Evolutionary conservation across 2,888 invertebrate species (phyloP).

Genomic region (Carpatolechia fugitivella): DNA sequence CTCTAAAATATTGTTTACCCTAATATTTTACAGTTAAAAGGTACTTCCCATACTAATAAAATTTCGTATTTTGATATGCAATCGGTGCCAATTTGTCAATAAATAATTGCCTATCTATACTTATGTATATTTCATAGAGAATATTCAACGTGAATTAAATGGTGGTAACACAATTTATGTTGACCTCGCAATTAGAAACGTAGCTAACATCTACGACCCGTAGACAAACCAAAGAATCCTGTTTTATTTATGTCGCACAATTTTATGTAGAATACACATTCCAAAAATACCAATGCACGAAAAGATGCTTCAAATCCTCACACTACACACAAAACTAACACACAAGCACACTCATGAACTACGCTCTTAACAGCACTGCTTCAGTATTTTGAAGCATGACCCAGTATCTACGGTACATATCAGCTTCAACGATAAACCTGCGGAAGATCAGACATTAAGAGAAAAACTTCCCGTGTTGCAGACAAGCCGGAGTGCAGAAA

Average conservation of each 20-base stretch:
- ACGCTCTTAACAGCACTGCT: slow-evolving; percentile 72
- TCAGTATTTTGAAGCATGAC: slow-evolving; percentile 58
- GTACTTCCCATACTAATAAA: no score
- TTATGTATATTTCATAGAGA: no score
- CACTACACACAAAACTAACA: slow-evolving; percentile 53
- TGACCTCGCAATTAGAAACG: slow-evolving; percentile 9
- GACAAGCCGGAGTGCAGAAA: slow-evolving; percentile 96
- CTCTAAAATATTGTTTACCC: slow-evolving; percentile 19
- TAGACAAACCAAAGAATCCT: background rate
- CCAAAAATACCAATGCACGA: slow-evolving; percentile 27
- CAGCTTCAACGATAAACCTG: background rate
- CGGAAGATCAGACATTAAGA: background rate
- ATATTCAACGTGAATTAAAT: slow-evolving; percentile 28
- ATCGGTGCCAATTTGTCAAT: slow-evolving; percentile 13
- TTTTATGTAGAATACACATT: background rate
- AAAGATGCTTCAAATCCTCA: slow-evolving; percentile 36
- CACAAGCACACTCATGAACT: slow-evolving; percentile 44
- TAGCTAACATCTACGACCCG: slow-evolving; percentile 18
- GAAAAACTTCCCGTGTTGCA: slow-evolving; percentile 57
- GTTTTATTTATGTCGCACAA: slow-evolving; percentile 8
- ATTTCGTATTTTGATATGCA: slow-evolving; percentile 19
- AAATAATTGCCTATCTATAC: no score
- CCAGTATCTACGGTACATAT: slow-evolving; percentile 23
- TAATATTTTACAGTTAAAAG: no score
- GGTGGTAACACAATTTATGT: slow-evolving; percentile 29